Conservation (phyloP, 2,888 invertebrate genomes). For the Oithona nana region DNA sequence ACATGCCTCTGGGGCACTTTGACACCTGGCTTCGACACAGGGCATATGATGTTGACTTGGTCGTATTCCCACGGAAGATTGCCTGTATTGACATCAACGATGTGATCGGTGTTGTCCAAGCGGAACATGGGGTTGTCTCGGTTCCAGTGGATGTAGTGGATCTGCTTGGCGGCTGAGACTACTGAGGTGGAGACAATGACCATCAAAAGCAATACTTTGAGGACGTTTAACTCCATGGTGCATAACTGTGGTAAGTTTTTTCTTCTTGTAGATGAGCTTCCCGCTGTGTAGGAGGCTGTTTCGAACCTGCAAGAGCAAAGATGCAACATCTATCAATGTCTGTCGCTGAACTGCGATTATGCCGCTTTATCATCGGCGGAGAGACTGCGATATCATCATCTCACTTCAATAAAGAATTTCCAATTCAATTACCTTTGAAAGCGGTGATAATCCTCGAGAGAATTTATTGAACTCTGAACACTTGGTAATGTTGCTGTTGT, state of each 20-base stretch:
- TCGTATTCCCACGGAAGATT: conserved; percentile 81
- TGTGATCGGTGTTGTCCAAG: conserved; percentile 89
- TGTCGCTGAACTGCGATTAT: neutral
- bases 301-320: neutral
- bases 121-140: conserved; percentile 38
- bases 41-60: conserved; percentile 86
- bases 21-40: conserved; percentile 67
- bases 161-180: conserved; percentile 2
- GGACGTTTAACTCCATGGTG: neutral
- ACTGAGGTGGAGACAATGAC: neutral
- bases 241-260: neutral
- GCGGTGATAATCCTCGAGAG: neutral
- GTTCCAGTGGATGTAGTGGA: conserved; percentile 16
- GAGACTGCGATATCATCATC: neutral
- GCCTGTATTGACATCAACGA: conserved; percentile 83
- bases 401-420: too few species aligned
- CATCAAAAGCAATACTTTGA: neutral
- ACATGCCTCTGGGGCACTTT: conserved; percentile 26
- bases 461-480: neutral
- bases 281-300: neutral
- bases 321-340: neutral
- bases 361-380: neutral
- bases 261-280: neutral
- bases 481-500: neutral
- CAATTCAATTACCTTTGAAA: neutral